A percentile compares a stretch with the other conserved stretches of the same genome.
phyloP scores from a whole-genome alignment of 2,888 invertebrate genomes.

The Alloplasta piceator region DNA sequence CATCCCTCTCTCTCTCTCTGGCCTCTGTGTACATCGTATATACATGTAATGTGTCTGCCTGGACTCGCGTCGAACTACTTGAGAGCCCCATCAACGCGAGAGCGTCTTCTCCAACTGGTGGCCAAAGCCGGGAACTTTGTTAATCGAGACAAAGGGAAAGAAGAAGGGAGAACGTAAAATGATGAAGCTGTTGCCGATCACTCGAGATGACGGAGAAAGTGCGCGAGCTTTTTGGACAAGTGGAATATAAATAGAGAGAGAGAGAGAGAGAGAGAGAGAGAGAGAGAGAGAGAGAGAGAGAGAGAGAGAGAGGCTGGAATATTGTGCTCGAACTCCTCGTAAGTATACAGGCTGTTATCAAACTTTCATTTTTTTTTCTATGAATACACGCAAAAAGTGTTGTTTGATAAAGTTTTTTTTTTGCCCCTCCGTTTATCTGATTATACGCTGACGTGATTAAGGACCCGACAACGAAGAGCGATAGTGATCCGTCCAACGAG shows the following conservation, averaged over 20 bases:
- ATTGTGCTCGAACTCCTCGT: too few relatives aligned
- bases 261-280: background rate
- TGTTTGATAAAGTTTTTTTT: conserved; percentile 5
- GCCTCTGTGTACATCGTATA: background rate
- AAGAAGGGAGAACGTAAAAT: conserved; percentile 27
- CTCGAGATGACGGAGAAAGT: conserved; percentile 11
- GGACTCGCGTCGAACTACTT: conserved; percentile 35
- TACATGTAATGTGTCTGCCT: conserved; percentile 1
- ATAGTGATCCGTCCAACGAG: too few relatives aligned
- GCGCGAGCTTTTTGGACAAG: background rate
- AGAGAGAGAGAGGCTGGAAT: background rate
- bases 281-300: conserved; percentile 10
- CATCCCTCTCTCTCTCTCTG: background rate
- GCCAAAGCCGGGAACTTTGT: conserved; percentile 18
- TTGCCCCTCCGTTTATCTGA: too few relatives aligned
- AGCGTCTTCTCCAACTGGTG: conserved; percentile 31
- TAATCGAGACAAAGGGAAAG: conserved; percentile 12
- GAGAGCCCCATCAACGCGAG: conserved; percentile 9
- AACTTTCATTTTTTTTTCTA: background rate
- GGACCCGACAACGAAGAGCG: too few relatives aligned
- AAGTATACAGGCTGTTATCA: background rate
- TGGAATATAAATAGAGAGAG: conserved; percentile 17
- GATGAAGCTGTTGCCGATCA: conserved; percentile 56
- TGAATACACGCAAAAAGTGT: background rate
- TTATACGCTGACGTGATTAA: too few relatives aligned